Evolutionary conservation across 2,113 vertebrate species (phyloP).

Genomic region (Galeopterus variegatus): DNA sequence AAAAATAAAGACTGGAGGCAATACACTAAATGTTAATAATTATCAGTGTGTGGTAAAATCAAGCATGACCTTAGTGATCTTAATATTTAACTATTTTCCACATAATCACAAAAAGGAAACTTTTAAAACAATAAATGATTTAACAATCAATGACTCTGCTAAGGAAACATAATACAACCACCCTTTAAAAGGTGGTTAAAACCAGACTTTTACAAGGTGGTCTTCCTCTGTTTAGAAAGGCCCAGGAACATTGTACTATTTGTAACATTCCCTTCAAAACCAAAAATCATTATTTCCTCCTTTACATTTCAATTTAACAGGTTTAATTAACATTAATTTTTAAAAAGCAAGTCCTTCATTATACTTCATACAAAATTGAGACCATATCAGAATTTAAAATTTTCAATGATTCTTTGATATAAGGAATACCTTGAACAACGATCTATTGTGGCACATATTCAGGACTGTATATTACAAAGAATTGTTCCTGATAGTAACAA

Average conservation of each 20-base stretch:
- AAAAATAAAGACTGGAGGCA: background rate
- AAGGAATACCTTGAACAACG: slow-evolving; percentile 6
- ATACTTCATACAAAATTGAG: background rate
- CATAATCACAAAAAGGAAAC: background rate
- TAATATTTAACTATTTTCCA: slow-evolving; percentile 12
- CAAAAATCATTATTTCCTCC: slow-evolving; percentile 30
- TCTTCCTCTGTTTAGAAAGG: background rate
- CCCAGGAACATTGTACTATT: background rate
- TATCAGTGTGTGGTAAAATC: slow-evolving; percentile 11
- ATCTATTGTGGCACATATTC: background rate
- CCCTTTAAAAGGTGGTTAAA: background rate
- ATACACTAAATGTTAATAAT: background rate
- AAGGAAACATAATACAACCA: slow-evolving; percentile 45
- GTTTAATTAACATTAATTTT: slow-evolving; percentile 14
- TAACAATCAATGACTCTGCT: background rate
- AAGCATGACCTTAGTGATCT: background rate
- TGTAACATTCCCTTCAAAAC: background rate
- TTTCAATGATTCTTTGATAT: background rate
- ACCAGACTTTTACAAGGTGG: too few relatives aligned
- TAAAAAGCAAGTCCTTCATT: slow-evolving; percentile 27
- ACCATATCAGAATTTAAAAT: background rate
- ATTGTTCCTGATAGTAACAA: background rate
- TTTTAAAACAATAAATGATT: slow-evolving; percentile 42
- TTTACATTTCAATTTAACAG: slow-evolving; percentile 24
- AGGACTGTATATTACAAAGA: background rate